Conservation (phyloP, 2,888 invertebrate genomes). For the Drosophila picticornis region DNA sequence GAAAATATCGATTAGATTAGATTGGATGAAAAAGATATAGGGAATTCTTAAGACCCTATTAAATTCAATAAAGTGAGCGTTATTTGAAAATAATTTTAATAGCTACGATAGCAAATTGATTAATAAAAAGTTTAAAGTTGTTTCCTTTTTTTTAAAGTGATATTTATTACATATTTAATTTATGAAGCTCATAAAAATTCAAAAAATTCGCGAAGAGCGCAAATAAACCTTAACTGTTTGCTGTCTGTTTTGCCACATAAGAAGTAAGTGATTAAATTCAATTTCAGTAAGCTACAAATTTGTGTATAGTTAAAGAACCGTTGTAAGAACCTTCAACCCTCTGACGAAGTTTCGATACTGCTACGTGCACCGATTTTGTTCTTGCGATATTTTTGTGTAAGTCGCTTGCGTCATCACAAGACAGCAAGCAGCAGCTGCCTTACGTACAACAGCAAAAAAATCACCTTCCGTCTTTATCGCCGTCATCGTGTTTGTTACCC, state of each 20-base stretch:
- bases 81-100: background rate
- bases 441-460: conserved; percentile 8
- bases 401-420: conserved; percentile 8
- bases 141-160: background rate
- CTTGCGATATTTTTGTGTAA: conserved; percentile 2
- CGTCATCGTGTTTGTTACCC: conserved; percentile 13
- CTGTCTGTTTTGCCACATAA: background rate
- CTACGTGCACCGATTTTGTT: background rate
- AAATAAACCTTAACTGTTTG: background rate
- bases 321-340: background rate
- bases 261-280: background rate
- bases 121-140: background rate
- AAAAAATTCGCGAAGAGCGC: background rate
- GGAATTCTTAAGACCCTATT: background rate
- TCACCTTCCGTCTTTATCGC: conserved; percentile 13
- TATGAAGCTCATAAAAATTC: background rate
- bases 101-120: background rate
- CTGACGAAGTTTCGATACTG: background rate
- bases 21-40: background rate
- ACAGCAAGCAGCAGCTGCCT: conserved; percentile 8
- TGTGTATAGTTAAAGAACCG: background rate
- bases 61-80: background rate
- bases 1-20: background rate
- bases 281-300: background rate
- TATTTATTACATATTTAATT: background rate